A percentile compares a stretch with the other conserved stretches of the same genome.
Conservation (phyloP, 2,888 invertebrate genomes). For the Drosophila fungiperda region DNA sequence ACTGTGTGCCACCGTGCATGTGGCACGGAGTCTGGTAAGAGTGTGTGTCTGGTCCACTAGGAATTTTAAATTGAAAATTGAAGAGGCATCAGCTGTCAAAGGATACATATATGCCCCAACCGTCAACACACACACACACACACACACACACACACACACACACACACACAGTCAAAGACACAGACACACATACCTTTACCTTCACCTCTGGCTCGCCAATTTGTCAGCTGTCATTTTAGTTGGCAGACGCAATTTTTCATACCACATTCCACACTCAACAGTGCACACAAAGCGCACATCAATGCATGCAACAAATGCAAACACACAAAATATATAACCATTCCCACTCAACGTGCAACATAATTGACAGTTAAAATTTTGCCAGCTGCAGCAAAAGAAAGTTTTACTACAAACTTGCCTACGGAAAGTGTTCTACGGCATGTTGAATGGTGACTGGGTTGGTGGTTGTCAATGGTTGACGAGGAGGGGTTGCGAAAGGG, state of each 20-base stretch:
- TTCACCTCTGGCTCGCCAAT: conserved; percentile 15
- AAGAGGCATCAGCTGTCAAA: conserved; percentile 29
- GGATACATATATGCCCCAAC: not conserved
- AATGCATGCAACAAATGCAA: conserved; percentile 30
- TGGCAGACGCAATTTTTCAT: conserved; percentile 42
- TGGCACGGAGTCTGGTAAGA: too few relatives aligned
- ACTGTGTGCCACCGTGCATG: conserved; percentile 6
- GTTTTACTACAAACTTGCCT: conserved; percentile 28
- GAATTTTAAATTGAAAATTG: conserved; percentile 26
- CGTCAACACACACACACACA: not conserved
- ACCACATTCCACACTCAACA: conserved; percentile 21
- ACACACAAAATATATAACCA: not conserved
- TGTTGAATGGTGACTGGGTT: not conserved
- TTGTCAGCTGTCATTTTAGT: conserved; percentile 45
- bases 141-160: not conserved
- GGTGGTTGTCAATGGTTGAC: not conserved
- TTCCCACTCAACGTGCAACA: conserved; percentile 19
- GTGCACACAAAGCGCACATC: conserved; percentile 21
- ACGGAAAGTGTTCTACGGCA: not conserved
- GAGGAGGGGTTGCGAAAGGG: not conserved
- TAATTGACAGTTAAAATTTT: conserved; percentile 75
- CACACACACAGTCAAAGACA: not conserved
- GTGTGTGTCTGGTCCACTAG: not conserved
- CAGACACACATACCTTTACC: not conserved
- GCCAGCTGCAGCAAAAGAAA: conserved; percentile 62